These are phyloP conservation scores for Sceloporus tristichus DNA, from an alignment of 2,113 vertebrate genomes.

Conservation along the genomic window DNA sequence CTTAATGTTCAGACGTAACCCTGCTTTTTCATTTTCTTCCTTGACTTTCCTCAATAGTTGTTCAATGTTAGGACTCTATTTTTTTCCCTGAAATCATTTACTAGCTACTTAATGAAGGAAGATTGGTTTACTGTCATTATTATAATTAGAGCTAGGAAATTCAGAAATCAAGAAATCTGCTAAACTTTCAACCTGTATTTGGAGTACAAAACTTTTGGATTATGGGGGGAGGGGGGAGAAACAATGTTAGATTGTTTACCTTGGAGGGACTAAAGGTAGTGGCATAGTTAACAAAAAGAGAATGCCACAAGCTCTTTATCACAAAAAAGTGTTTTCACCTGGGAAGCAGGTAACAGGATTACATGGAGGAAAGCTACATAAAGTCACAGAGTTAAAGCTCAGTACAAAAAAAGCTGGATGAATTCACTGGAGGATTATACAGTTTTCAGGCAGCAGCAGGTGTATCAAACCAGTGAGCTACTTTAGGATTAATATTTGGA, in stretches of 20 bases:
- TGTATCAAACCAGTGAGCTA: conserved; percentile 25
- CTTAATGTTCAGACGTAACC: too few species aligned
- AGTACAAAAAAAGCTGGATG: not conserved
- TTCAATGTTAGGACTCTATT: not conserved
- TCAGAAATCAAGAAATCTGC: not conserved
- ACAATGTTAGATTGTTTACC: conserved; percentile 29
- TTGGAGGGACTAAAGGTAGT: conserved; percentile 33
- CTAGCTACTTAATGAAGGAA: not conserved
- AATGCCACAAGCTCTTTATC: conserved; percentile 17
- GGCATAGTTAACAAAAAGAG: conserved; percentile 28
- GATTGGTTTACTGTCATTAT: not conserved
- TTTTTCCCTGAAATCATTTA: not conserved
- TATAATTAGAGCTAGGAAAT: not conserved
- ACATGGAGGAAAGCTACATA: not conserved
- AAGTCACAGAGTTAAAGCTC: not conserved
- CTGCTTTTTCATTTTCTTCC: too few species aligned
- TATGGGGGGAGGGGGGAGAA: not conserved
- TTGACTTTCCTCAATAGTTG: too few species aligned
- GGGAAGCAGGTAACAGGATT: not conserved
- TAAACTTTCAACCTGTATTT: not conserved
- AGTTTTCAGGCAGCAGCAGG: conserved; percentile 35
- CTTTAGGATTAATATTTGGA: conserved; percentile 38
- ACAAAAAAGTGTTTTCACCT: conserved; percentile 39
- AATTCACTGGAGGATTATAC: conserved; percentile 14
- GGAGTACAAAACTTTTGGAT: not conserved